These are phyloP conservation scores for Liopterus haemorrhoidalis DNA, from an alignment of 2,888 invertebrate species.

Conservation along the genomic window DNA sequence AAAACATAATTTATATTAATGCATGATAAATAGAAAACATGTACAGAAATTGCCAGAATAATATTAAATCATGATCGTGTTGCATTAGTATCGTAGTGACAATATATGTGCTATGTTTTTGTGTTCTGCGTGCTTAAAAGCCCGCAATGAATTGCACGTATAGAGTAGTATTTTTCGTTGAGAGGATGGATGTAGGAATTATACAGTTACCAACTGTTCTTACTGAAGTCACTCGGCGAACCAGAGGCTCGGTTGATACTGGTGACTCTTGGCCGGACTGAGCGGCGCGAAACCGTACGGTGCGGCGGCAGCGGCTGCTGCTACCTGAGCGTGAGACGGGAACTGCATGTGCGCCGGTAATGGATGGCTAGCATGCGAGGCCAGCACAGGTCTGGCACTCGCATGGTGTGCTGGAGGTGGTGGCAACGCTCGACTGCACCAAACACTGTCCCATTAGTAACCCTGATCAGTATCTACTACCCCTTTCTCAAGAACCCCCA, in stretches of 20 bases:
- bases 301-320: slow-evolving; percentile 44
- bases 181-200: neutral
- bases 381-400: slow-evolving; percentile 61
- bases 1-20: no score
- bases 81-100: no score
- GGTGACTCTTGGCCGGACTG: slow-evolving; percentile 64
- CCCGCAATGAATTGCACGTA: no score
- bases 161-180: neutral
- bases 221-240: slow-evolving; percentile 58
- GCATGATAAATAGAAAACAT: no score
- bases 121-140: no score
- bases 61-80: no score
- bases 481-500: neutral
- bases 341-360: slow-evolving; percentile 78
- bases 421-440: slow-evolving; percentile 53
- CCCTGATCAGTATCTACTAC: neutral
- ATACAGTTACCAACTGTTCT: neutral
- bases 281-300: slow-evolving; percentile 64
- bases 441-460: slow-evolving; percentile 22
- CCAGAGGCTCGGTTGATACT: slow-evolving; percentile 67
- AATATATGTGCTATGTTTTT: no score
- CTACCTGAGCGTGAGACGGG: slow-evolving; percentile 59
- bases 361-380: slow-evolving; percentile 66
- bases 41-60: no score
- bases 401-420: slow-evolving; percentile 83